Conservation (phyloP, 2,113 vertebrate species). For the Apteryx mantelli region DNA sequence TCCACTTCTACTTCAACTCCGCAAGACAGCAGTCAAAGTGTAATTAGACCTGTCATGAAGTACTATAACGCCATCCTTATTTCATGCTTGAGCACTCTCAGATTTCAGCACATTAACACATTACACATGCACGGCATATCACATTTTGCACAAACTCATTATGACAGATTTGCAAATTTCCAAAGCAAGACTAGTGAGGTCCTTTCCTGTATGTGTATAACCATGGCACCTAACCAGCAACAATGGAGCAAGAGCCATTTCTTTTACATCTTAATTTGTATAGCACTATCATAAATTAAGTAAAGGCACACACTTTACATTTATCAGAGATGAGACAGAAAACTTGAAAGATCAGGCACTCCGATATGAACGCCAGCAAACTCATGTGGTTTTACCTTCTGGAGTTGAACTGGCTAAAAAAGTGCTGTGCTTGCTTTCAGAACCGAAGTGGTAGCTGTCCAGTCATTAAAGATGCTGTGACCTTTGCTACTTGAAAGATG, state of each 20-base stretch:
- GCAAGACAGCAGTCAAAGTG: slow-evolving; percentile 35
- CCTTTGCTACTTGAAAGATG: not conserved
- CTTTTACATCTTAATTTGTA: not conserved
- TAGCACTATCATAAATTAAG: not conserved
- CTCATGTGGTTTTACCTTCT: not conserved
- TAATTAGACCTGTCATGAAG: slow-evolving; percentile 38
- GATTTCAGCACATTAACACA: not conserved
- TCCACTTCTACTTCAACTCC: not conserved
- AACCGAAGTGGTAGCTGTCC: not conserved
- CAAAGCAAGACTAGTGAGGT: not conserved
- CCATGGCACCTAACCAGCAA: not conserved
- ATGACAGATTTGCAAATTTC: not conserved
- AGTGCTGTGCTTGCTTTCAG: not conserved
- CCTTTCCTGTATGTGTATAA: not conserved
- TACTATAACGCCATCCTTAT: slow-evolving; percentile 39
- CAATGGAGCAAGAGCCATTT: not conserved
- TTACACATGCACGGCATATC: not conserved
- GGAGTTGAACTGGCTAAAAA: not conserved
- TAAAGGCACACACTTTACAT: not conserved
- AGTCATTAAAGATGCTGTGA: not conserved
- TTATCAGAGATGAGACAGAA: not conserved
- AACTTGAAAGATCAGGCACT: not conserved
- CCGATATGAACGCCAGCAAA: not conserved
- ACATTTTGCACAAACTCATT: not conserved
- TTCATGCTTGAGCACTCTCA: slow-evolving; percentile 25